Evolutionary conservation across 2,888 invertebrate genomes (phyloP).

Genomic region (Tuta absoluta): DNA sequence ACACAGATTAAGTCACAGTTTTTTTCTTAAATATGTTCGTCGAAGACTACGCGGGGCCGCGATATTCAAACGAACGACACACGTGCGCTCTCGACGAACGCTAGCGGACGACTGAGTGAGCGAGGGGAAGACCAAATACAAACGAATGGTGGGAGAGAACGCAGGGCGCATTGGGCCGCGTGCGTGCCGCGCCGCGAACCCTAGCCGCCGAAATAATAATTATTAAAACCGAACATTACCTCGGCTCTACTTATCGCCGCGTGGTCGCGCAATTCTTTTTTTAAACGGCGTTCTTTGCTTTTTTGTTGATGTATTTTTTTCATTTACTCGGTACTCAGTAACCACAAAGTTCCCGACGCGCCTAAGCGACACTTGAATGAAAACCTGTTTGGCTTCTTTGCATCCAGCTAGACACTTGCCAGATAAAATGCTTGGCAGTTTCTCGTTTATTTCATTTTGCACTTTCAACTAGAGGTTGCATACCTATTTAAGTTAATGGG

Average conservation of each 20-base stretch:
- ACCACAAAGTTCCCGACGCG: slow-evolving; percentile 18
- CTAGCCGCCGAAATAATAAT: slow-evolving; percentile 52
- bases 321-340: neutral
- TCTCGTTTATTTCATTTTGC: neutral
- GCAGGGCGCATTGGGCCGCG: slow-evolving; percentile 62
- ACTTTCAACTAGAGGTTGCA: neutral
- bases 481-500: neutral
- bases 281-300: slow-evolving; percentile 30
- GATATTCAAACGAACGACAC: slow-evolving; percentile 41
- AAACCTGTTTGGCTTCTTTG: slow-evolving; percentile 21
- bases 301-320: slow-evolving; percentile 14
- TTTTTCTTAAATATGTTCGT: slow-evolving; percentile 59
- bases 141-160: slow-evolving; percentile 55
- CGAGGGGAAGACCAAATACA: slow-evolving; percentile 50
- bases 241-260: slow-evolving; percentile 34
- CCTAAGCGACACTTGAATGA: slow-evolving; percentile 22
- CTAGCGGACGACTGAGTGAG: slow-evolving; percentile 67
- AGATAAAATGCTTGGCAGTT: neutral
- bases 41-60: slow-evolving; percentile 60
- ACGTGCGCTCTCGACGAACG: slow-evolving; percentile 52
- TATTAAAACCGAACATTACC: slow-evolving; percentile 54
- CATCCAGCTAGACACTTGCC: slow-evolving; percentile 14
- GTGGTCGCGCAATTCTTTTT: slow-evolving; percentile 34
- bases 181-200: slow-evolving; percentile 48
- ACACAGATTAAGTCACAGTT: slow-evolving; percentile 59